Evolutionary conservation across 2,113 vertebrate species (phyloP), one percentile per base, ranked within the genome.

Genomic region (Petrocephalus zakoni): DNA sequence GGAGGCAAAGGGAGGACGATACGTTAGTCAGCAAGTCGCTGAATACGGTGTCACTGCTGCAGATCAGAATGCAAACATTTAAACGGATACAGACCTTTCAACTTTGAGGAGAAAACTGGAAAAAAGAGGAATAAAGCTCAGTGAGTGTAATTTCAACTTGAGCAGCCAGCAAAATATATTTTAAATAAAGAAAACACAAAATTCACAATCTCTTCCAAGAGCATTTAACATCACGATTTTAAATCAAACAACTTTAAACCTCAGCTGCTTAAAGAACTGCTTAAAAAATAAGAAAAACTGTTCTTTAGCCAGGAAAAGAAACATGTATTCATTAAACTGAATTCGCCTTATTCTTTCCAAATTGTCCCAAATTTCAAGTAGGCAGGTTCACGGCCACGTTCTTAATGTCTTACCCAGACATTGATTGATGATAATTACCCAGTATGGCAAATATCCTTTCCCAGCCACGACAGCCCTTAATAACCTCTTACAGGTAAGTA

Each of bases 71-170:
- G 13, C 4, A 53, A 34, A 88, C 0, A 81, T 34, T 25, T 47
- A 22, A 25, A 25, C 46, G 25, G 34, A 56, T 72, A 81, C 87
- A 42, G 49, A 88, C 87, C 87, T 88, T 88, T 88, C 49, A 56
- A 17, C 19, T 52, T 81, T n/a, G 68, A 25, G n/a, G 68, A 52
- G 37, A 82, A 17, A 56, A 64, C 87, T 88, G 22, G 81, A 88
- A 64, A 2, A 87, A 34, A 81, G 29, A 15, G n/a, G n/a, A 22
- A 87, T 8, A 58, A 55, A 53, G n/a, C 3, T 72, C 25, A 19
- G 29, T 75, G 51, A 49, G 52, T 88, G 34, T 82, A 86, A 55
- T 34, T 15, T 55, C 52, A 86, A 56, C 81, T 51, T 46, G 8
- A 84, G 81, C 81, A 84, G 47, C 46, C 47, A 46, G 4, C 78